phyloP scores from a whole-genome alignment of 2,888 invertebrate genomes.

The Xestia ashworthii region DNA sequence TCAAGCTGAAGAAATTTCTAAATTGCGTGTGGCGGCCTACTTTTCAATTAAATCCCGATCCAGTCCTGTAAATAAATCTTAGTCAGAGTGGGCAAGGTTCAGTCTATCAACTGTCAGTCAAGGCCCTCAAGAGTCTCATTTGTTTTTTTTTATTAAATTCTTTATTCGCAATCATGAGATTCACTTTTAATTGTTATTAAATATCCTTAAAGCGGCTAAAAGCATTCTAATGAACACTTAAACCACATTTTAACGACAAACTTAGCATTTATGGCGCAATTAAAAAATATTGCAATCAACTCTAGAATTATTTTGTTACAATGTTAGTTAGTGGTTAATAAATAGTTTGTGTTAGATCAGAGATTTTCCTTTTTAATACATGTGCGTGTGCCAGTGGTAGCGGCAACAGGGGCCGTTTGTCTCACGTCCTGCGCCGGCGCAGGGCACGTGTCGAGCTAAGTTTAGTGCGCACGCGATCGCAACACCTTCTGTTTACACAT shows the following conservation, averaged over 20 bases:
- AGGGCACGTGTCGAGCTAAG: slow-evolving; percentile 48
- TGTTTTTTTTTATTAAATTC: not conserved
- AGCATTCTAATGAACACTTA: not conserved
- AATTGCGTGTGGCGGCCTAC: not conserved
- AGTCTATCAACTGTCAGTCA: slow-evolving; percentile 8
- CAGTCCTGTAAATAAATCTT: slow-evolving; percentile 34
- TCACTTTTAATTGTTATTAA: not conserved
- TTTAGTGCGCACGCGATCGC: slow-evolving; percentile 60
- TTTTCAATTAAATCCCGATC: slow-evolving; percentile 27
- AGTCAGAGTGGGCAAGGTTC: slow-evolving; percentile 6
- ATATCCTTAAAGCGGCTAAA: not conserved
- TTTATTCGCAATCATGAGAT: not conserved
- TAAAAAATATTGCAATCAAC: slow-evolving; percentile 8
- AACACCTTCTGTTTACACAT: slow-evolving; percentile 46
- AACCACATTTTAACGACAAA: not conserved
- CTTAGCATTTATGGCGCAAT: slow-evolving; percentile 7
- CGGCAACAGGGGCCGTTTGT: slow-evolving; percentile 50
- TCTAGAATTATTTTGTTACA: slow-evolving; percentile 14
- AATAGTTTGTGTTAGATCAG: slow-evolving; percentile 17
- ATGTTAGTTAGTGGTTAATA: not conserved
- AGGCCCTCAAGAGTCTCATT: not conserved
- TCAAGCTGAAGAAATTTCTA: slow-evolving; percentile 17
- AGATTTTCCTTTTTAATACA: slow-evolving; percentile 43
- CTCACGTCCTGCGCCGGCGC: slow-evolving; percentile 43
- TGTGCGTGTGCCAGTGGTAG: slow-evolving; percentile 40